Evolutionary conservation across 2,797 vertebrate genomes (phyloP).

Genomic region (Xyrichtys novacula): DNA sequence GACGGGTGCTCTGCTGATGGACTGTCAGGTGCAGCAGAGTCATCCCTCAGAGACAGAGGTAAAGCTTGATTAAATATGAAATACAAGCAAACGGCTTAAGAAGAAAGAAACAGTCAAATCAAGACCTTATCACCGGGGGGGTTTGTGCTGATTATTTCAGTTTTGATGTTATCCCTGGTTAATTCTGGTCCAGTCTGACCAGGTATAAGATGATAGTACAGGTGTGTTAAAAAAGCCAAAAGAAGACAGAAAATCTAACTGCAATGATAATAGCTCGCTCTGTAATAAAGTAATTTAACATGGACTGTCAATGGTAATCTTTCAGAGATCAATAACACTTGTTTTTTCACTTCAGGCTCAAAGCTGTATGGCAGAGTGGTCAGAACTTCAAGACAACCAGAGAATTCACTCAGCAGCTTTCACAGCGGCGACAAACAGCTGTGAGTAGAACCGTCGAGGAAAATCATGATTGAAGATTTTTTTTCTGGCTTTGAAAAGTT

Average conservation of each 20-base stretch:
- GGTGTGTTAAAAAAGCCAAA: no score
- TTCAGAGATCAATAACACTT: neutral
- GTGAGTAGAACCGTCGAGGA: constrained; percentile 56
- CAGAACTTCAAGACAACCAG: constrained; percentile 16
- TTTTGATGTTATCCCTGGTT: no score
- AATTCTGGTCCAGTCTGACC: no score
- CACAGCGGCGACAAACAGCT: constrained; percentile 34
- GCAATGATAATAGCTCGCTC: no score
- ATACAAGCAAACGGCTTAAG: no score
- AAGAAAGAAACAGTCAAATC: no score
- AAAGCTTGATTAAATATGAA: neutral
- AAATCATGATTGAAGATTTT: neutral
- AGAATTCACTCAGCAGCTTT: constrained; percentile 25
- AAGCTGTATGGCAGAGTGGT: constrained; percentile 24
- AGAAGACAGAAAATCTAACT: no score
- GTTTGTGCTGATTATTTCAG: neutral
- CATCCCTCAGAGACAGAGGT: constrained; percentile 54
- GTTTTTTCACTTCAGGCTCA: constrained; percentile 31
- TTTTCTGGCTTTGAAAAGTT: no score
- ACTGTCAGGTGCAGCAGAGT: constrained; percentile 45
- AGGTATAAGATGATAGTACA: no score
- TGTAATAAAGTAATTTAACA: no score
- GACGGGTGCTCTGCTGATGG: constrained; percentile 52
- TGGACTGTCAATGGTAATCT: neutral
- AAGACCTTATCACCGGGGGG: no score